A percentile compares a stretch with the other conserved stretches of the same genome.
Evolutionary conservation across 2,113 vertebrate species (phyloP).

Genomic region (Tupaia tana): DNA sequence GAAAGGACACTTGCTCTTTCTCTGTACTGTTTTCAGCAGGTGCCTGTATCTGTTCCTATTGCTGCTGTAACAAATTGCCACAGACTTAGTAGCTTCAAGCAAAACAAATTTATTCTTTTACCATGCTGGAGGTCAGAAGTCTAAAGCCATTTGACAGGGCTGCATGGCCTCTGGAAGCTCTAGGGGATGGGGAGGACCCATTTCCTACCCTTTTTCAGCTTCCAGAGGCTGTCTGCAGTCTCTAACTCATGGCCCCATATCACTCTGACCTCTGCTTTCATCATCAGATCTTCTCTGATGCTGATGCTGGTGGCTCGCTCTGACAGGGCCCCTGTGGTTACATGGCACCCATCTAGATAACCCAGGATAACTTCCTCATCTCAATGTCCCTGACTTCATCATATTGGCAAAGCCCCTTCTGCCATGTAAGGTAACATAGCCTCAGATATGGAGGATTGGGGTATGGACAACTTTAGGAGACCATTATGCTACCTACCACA

Average conservation of each 20-base stretch:
- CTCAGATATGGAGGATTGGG: neutral
- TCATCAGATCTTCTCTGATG: neutral
- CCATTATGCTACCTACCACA: neutral
- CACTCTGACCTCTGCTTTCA: neutral
- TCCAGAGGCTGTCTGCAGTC: neutral
- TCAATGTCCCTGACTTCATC: neutral
- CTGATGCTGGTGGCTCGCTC: neutral
- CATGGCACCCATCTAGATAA: neutral
- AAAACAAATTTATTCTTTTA: neutral
- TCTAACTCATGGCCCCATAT: neutral
- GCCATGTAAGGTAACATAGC: neutral
- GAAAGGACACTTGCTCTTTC: neutral
- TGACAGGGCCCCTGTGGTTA: neutral
- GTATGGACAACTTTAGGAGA: neutral
- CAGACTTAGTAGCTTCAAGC: neutral
- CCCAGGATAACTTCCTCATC: neutral
- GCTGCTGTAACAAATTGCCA: constrained; percentile 49
- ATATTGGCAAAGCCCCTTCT: neutral
- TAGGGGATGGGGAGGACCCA: neutral
- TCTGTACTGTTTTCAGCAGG: neutral
- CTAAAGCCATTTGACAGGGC: neutral
- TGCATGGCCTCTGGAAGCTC: neutral
- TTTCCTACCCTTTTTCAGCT: neutral
- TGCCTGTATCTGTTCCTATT: neutral
- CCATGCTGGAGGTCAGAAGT: neutral